Base-by-base conservation (phyloP, 1,140 invertebrate genomes). In the Drosophila nikananu region DNA sequence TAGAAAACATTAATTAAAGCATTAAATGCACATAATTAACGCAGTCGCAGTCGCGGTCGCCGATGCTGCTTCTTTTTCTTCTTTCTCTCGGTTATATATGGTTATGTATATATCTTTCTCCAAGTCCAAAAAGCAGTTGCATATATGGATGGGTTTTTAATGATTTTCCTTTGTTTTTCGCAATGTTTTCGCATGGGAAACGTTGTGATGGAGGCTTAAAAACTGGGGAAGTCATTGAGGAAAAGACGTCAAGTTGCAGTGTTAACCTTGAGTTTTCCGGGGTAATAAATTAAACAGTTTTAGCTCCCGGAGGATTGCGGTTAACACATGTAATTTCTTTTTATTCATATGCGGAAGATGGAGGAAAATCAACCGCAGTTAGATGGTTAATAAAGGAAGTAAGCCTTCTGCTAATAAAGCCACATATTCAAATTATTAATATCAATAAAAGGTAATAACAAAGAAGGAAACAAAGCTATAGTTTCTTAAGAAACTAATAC, bases 1-100 rank as follows among this genome's bases (percentile, higher is more conserved):
- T 86, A 86, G 82, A 86, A 81, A 81, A 70, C 78, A 86, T 81
- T 84, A 84, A 86, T 86, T 81, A 81, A 86, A 78, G 66, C 82
- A 86, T 86, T 86, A 67, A 86, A 86, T 86, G 70, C 83, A 81
- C 82, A 86, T 86, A 86, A 86, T 86, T 81, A 86, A 81, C 59
- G 75, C 77, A 60, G 64, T 66, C 60, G 74, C 68, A 59, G 52
- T 30, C 32, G 63, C 63, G 42, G 63, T 30, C 39, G 64, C 35
- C 49, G 64, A 61, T 70, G 35, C 72, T 79, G 73, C 58, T 65
- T 66, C 71, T 52, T 52, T 51, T 64, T 66, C 55, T 52, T 77
- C 52, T 77, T 60, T 76, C 37, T 63, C 57, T 39, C 61, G 32
- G 32, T 55, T 32, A 51, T 48, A 77, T 64, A 81, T 72, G 80